Evolutionary conservation across 2,797 vertebrate species (phyloP), one percentile per base, ranked within the genome.

Genomic region (Silurus lanzhouensis): DNA sequence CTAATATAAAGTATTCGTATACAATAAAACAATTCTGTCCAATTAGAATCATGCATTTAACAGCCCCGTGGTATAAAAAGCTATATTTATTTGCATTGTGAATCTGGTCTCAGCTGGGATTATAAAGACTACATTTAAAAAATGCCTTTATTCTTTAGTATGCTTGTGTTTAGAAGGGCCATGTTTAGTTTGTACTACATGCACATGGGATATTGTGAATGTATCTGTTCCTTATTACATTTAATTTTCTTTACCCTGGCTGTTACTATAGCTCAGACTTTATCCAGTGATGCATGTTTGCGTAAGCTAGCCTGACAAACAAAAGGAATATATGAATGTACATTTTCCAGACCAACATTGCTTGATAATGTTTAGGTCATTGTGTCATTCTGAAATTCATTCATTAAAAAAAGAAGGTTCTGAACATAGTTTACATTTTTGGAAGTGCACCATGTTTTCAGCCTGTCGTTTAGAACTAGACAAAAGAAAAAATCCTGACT

Each of bases 271-370:
- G 58, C 6, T 63, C 2, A 46, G 61, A 63, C 27, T 46, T 61
- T 63, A 79, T 79, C 58, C 27, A 61, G 22, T 79, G 20, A 79
- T 14, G 31, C 25, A 3, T 79, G 55, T 77, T 77, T 77, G 75
- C 20, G 27, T 77, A 77, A 60, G 17, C 75, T 19, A 58, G 75
- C 27, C 75, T 58, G 55, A 58, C 55, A 22, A 77, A 77, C 57
- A 60, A 20, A 20, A 17, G 55, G 10, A 58, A 77, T 38, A 27
- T 20, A 77, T 22, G 12, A 6, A 74, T n/a, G 27, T 38, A 77
- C 20, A 79, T 79, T 79, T 79, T 63, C 27, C 76, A 79, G 76
- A 79, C 44, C 76, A 22, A 22, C 31, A 61, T 9, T 63, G 55
- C 58, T 46, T 63, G 58, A n/a, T 63, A 44, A 79, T 63, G 12